phyloP scores from a whole-genome alignment of 2,888 invertebrate species.

The Coecobrya sp. region DNA sequence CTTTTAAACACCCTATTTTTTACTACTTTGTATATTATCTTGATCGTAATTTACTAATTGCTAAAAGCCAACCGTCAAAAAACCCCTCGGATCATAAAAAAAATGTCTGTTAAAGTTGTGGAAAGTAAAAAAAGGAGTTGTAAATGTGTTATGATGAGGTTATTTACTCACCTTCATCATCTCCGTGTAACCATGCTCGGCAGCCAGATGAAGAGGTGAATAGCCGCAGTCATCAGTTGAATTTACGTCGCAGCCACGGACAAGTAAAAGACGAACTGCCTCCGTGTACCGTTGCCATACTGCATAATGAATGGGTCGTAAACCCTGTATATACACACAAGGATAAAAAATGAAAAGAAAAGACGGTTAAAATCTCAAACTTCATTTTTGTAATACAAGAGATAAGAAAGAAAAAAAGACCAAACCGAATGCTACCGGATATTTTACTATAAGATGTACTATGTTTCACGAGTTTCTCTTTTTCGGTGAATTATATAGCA shows the following conservation, averaged over 20 bases:
- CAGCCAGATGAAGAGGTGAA: slow-evolving; percentile 96
- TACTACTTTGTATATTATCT: too few species aligned
- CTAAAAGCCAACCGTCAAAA: background rate
- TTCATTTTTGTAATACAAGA: background rate
- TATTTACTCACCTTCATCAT: slow-evolving; percentile 87
- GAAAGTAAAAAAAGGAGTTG: too few species aligned
- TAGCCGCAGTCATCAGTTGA: slow-evolving; percentile 96
- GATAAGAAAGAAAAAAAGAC: background rate
- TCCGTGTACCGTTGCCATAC: slow-evolving; percentile 94
- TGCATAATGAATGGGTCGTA: slow-evolving; percentile 96
- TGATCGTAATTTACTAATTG: background rate
- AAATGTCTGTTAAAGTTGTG: background rate
- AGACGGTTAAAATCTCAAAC: background rate
- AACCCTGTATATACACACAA: slow-evolving; percentile 90
- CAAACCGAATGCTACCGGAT: background rate
- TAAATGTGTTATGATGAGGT: slow-evolving; percentile 19
- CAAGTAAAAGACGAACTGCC: slow-evolving; percentile 93
- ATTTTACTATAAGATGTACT: too few species aligned
- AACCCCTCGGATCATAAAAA: background rate
- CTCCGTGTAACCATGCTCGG: slow-evolving; percentile 93
- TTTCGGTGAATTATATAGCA: too few species aligned
- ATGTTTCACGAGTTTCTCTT: too few species aligned
- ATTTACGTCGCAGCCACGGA: slow-evolving; percentile 94
- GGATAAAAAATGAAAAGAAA: background rate
- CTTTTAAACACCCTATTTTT: too few species aligned